Evolutionary conservation across 2,113 vertebrate genomes (phyloP).

Genomic region (Lontra canadensis): DNA sequence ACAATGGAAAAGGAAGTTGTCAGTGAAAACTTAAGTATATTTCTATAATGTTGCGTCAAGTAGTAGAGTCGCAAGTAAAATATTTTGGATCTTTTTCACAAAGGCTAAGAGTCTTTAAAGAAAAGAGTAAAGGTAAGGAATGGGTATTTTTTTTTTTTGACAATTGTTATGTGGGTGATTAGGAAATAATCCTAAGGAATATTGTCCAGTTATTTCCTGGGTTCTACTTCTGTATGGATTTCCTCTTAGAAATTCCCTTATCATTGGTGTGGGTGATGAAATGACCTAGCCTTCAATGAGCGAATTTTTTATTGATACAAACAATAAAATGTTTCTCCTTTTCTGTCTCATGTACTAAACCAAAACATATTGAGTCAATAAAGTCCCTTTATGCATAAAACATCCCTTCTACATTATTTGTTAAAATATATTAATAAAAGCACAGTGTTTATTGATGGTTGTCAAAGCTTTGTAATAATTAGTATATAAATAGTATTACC

Average conservation of each 20-base stretch:
- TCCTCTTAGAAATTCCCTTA: background rate
- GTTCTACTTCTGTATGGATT: background rate
- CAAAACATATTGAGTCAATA: background rate
- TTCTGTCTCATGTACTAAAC: background rate
- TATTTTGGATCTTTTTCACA: background rate
- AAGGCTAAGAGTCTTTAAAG: background rate
- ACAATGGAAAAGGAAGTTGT: background rate
- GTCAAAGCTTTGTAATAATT: background rate
- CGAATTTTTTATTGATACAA: background rate
- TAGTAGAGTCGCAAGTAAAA: background rate
- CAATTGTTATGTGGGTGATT: background rate
- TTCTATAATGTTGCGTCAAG: background rate
- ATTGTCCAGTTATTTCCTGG: background rate
- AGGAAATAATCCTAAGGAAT: constrained; percentile 27
- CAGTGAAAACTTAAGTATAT: background rate
- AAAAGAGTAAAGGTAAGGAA: background rate
- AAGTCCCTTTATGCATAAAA: background rate
- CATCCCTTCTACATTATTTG: background rate
- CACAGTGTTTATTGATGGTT: background rate
- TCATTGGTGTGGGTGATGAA: background rate
- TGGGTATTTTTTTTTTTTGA: background rate
- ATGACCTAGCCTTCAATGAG: background rate
- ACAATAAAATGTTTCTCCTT: background rate
- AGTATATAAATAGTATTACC: background rate
- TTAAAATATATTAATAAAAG: background rate